Conservation (phyloP, 1,140 invertebrate species). For the Lycorma delicatula region DNA sequence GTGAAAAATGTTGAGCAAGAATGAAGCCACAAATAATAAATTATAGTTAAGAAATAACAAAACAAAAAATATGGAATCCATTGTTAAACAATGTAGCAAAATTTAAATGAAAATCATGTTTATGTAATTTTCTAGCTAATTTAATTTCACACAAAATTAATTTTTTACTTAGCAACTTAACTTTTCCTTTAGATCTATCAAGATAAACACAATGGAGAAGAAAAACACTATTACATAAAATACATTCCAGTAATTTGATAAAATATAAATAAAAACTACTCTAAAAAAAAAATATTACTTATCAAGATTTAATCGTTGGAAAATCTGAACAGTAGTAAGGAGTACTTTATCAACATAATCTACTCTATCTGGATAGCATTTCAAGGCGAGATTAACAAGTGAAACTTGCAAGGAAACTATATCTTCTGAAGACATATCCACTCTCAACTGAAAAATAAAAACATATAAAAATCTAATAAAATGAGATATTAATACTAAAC, state of each 20-base stretch:
- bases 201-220: background rate
- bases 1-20: too few species aligned
- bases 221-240: background rate
- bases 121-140: too few species aligned
- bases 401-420: constrained; percentile 94
- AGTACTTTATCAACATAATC: constrained; percentile 95
- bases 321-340: constrained; percentile 78
- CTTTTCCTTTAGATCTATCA: too few species aligned
- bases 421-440: constrained; percentile 92
- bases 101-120: too few species aligned
- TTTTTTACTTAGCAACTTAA: too few species aligned
- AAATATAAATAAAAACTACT: too few species aligned
- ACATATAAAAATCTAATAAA: background rate
- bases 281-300: background rate
- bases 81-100: too few species aligned
- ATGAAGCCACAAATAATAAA: too few species aligned
- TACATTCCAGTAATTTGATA: background rate
- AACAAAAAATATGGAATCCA: too few species aligned
- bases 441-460: constrained; percentile 63
- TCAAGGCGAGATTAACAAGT: constrained; percentile 87
- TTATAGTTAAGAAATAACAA: too few species aligned
- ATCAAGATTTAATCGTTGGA: constrained; percentile 52
- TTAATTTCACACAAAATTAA: too few species aligned
- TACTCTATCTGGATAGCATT: constrained; percentile 90
- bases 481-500: background rate